Base-by-base conservation (phyloP, 2,113 vertebrate genomes). In the Patagioenas fasciata region DNA sequence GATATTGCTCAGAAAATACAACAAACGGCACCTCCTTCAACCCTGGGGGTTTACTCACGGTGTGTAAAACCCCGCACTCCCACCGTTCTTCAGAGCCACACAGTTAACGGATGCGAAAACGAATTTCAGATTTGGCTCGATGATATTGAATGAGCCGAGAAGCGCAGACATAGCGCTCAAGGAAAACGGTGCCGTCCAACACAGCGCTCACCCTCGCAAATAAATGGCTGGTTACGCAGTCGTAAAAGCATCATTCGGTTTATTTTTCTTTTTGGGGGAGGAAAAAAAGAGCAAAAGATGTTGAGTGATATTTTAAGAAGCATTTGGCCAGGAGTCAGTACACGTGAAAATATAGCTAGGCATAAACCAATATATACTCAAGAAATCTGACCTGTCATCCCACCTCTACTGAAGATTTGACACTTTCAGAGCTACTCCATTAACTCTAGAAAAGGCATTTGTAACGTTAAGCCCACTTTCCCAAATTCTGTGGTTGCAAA, bases 61-160 rank as follows among this genome's bases (percentile, higher is more conserved):
- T 4, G 21, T 1, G 1, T 9, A 71, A 16, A 11, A 2, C 48
- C 10, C 25, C 38, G 5, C 0, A 0, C 2, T 56, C 34, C 75
- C 72, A 34, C 13, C 80, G 79, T 71, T 74, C 67, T 64, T 80
- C 82, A 74, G 69, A 88, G 71, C 29, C 60, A 26, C 3, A 14
- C 36, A 16, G 20, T 75, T 28, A 42, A 40, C 34, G 80, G 64
- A 74, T 74, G 28, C 13, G 62, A 40, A 93, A 71, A 24, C 3
- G 53, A 74, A 57, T 42, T 81, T 62, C 72, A 67, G 88, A 36
- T 74, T 58, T 36, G 56, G 72, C 34, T 88, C 47, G 5, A 0
- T 0, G 5, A 3, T 23, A 34, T 0, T 15, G 73, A 88, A 79
- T 2, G 2, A 67, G 38, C 48, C 4, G 56, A 65, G 53, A 38